Base-by-base conservation (phyloP, 2,113 vertebrate species). In the Pelvicachromis taeniatus region DNA sequence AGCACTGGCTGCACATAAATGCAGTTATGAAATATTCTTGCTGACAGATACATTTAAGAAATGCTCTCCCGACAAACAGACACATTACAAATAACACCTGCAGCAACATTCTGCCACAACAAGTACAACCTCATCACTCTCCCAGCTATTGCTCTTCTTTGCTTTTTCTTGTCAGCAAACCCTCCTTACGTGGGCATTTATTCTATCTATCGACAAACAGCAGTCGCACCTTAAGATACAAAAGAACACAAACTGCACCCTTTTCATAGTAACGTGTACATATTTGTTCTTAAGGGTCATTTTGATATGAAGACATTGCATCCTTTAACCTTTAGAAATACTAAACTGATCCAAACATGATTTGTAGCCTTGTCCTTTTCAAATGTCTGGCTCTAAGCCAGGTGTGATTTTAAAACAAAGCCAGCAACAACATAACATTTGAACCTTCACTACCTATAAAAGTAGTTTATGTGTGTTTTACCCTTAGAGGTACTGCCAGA, bases 31-130 rank as follows among this genome's bases (percentile, higher is more conserved):
- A 89, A 92, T 80, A 87, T 83, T 81, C 42, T 75, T 17, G 59
- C 87, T 90, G 86, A 92, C 84, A 90, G 82, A 90, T 77, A 53
- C 33, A 80, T 79, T 80, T 82, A 84, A 86, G 61, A 91, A 89
- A 90, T 81, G 81, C 53, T 82, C 52, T 78, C 13, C 63, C 53
- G 81, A 89, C 79, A 89, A 90, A 84, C 61, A 59, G n/a, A 65
- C 77, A 84, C 83, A 61, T 90, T 89, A 88, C 50, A 84, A 87
- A 83, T 75, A 84, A 75, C 88, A 83, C 65, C 85, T 88, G 78
- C 13, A 16, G 75, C 85, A 81, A 78, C 85, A 80, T 26, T 61
- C 75, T 90, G 42, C 70, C 42, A 55, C 56, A 48, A 56, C 77
- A 42, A 89, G 33, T 35, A 80, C 55, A 77, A 65, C 61, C 85